A percentile compares a stretch with the other conserved stretches of the same genome.
phyloP scores from a whole-genome alignment of 2,888 invertebrate genomes.

The Drosophila affinis region DNA sequence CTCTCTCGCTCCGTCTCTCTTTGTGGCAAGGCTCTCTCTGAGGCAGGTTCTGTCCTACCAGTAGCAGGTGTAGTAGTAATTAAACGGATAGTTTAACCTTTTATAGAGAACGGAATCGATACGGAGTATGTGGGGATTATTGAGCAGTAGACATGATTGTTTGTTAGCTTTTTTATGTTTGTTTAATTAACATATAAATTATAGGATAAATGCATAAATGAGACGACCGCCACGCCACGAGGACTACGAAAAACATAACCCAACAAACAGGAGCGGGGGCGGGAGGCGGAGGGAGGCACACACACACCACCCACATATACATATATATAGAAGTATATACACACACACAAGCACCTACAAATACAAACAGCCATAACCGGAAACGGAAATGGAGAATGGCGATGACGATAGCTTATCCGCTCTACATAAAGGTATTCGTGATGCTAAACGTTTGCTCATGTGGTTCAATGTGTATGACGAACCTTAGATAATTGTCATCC shows the following conservation, averaged over 20 bases:
- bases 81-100: conserved; percentile 83
- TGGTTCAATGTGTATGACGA: conserved; percentile 83
- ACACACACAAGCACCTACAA: conserved; percentile 17
- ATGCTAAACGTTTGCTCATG: conserved; percentile 79
- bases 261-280: conserved; percentile 24
- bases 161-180: conserved; percentile 8
- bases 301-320: conserved; percentile 26
- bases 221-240: conserved; percentile 30
- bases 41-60: conserved; percentile 52
- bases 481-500: conserved; percentile 83
- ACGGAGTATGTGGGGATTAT: conserved; percentile 40
- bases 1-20: background rate
- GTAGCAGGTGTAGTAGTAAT: conserved; percentile 83
- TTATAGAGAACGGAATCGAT: conserved; percentile 70
- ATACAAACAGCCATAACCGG: background rate
- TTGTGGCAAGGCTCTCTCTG: background rate
- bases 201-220: conserved; percentile 21
- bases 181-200: conserved; percentile 1
- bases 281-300: conserved; percentile 17
- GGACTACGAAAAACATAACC: background rate
- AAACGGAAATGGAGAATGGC: background rate
- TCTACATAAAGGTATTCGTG: conserved; percentile 81
- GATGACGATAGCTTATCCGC: conserved; percentile 7
- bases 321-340: conserved; percentile 11
- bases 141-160: conserved; percentile 33